These are phyloP conservation scores for Eilema griseolum DNA, from an alignment of 2,888 invertebrate species.

Conservation along the genomic window DNA sequence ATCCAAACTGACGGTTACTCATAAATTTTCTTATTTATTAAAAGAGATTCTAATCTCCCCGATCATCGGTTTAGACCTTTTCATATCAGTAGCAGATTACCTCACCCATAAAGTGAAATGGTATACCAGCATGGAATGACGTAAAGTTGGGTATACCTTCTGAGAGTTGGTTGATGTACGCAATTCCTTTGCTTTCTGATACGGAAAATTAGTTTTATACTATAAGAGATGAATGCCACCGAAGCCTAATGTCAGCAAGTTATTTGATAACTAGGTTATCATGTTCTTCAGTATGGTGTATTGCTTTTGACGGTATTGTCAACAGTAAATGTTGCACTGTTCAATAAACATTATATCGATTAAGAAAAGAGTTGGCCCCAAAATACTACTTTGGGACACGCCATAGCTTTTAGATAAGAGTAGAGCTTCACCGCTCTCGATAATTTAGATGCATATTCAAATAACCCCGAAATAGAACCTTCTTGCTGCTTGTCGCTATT, in stretches of 20 bases:
- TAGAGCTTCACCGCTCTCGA: neutral
- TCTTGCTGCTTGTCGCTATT: neutral
- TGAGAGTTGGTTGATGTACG: neutral
- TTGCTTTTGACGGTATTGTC: neutral
- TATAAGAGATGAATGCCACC: neutral
- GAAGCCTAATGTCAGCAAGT: neutral
- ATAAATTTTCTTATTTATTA: neutral
- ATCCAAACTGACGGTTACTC: neutral
- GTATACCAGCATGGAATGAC: neutral
- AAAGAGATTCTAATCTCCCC: conserved; percentile 1
- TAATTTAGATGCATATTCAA: neutral
- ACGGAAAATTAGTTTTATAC: neutral
- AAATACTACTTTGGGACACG: neutral
- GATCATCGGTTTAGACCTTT: conserved; percentile 4
- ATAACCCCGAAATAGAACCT: neutral
- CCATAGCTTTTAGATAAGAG: neutral
- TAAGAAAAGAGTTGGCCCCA: neutral
- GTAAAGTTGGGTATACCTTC: neutral
- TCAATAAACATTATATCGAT: no score
- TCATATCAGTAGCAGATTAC: conserved; percentile 1
- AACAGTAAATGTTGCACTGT: neutral
- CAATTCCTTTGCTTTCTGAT: conserved; percentile 3
- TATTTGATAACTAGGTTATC: neutral
- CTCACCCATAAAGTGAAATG: neutral
- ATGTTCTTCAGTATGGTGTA: no score